Evolutionary conservation across 2,113 vertebrate species (phyloP).

Genomic region (Onychostoma macrolepis): DNA sequence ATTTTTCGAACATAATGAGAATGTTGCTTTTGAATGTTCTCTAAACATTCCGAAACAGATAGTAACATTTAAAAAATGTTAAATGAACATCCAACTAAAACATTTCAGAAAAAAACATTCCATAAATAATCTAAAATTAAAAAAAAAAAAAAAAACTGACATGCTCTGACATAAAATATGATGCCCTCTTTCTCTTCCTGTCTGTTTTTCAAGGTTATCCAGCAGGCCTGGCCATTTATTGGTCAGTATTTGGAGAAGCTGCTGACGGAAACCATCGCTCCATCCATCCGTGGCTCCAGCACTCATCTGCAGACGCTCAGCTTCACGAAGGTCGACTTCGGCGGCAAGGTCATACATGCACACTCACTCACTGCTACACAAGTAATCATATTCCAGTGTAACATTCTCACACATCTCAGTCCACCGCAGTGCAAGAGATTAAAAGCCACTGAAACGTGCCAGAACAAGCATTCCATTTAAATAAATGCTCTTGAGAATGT

Average conservation of each 20-base stretch:
- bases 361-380: not conserved
- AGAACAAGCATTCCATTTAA: not conserved
- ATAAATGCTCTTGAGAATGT: not conserved
- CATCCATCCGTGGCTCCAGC: constrained; percentile 83
- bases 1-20: not conserved
- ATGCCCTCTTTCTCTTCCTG: not conserved
- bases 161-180: not conserved
- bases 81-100: too few species aligned
- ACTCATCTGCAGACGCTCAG: constrained; percentile 87
- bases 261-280: constrained; percentile 81
- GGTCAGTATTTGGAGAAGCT: constrained; percentile 90
- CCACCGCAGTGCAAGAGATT: not conserved
- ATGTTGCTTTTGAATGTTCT: not conserved
- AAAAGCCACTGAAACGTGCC: not conserved
- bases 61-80: not conserved
- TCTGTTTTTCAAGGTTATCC: constrained; percentile 77
- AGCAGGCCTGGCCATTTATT: constrained; percentile 91
- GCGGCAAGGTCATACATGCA: constrained; percentile 74
- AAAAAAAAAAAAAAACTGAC: too few species aligned
- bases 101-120: too few species aligned
- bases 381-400: not conserved
- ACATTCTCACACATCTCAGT: not conserved
- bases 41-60: not conserved
- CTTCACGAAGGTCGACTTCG: constrained; percentile 85
- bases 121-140: too few species aligned